Conservation (phyloP, 2,797 vertebrate species). For the Pangasius djambal region DNA sequence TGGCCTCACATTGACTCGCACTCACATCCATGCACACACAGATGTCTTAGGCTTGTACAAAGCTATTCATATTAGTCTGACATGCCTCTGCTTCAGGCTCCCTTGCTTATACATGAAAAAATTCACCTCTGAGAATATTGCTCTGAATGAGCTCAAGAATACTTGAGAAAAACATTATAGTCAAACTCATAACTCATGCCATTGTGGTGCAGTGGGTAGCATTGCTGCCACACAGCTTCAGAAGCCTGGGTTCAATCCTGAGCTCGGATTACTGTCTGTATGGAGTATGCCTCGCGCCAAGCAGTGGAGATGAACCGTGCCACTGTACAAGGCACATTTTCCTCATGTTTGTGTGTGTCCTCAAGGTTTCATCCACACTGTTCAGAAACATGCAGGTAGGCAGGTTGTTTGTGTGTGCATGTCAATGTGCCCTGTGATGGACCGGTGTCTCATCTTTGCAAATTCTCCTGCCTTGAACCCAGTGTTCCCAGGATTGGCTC, state of each 20-base stretch:
- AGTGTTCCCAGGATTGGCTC: neutral
- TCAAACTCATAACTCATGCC: neutral
- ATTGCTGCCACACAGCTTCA: neutral
- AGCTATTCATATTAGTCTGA: slow-evolving; percentile 57
- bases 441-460: neutral
- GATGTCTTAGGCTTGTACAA: slow-evolving; percentile 61
- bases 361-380: slow-evolving; percentile 1
- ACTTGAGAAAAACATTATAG: neutral
- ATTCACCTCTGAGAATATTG: neutral
- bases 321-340: neutral
- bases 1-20: slow-evolving; percentile 35
- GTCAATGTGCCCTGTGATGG: neutral
- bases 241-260: neutral
- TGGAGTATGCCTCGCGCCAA: neutral
- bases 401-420: neutral
- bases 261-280: too few relatives aligned
- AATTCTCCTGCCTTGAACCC: neutral
- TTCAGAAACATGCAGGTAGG: neutral
- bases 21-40: slow-evolving; percentile 34
- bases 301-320: neutral
- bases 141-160: neutral
- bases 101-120: slow-evolving; percentile 45
- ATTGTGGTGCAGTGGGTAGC: neutral
- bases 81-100: slow-evolving; percentile 55
- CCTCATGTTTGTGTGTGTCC: neutral